Percentiles rank a stretch among this genome's conserved stretches.
Evolutionary conservation across 2,888 invertebrate species (phyloP).

Genomic region (Metalampra italica): DNA sequence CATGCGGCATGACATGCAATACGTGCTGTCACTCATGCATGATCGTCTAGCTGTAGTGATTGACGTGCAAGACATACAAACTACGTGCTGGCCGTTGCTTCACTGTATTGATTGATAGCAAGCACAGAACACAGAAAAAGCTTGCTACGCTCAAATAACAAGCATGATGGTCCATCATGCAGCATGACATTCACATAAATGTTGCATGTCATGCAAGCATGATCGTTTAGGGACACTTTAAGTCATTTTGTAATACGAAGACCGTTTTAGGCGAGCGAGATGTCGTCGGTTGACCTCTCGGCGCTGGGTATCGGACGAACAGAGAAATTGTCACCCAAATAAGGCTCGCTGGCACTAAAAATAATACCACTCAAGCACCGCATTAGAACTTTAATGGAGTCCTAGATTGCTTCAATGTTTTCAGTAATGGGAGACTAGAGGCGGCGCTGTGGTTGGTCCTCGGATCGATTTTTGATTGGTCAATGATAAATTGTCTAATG

Average conservation of each 20-base stretch:
- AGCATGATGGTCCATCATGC: no score
- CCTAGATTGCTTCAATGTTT: conserved; percentile 9
- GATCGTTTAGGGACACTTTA: no score
- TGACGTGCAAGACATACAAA: no score
- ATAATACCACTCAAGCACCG: conserved; percentile 25
- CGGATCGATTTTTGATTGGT: background rate
- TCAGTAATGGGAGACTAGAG: conserved; percentile 11
- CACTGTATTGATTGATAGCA: no score
- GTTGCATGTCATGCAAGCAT: no score
- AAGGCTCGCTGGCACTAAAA: conserved; percentile 24
- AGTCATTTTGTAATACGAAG: background rate
- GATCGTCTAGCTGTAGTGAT: no score
- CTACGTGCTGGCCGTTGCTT: no score
- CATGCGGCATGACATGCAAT: no score
- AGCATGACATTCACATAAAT: no score
- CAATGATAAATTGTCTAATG: background rate
- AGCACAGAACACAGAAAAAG: no score
- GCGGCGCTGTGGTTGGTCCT: background rate
- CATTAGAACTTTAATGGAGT: conserved; percentile 12
- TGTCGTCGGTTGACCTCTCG: background rate
- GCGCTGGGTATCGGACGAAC: conserved; percentile 2
- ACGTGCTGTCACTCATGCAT: no score
- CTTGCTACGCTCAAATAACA: no score
- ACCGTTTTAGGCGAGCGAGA: background rate
- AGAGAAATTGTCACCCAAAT: conserved; percentile 26